Base-by-base conservation (phyloP, 2,113 vertebrate species). In the Miniopterus natalensis region DNA sequence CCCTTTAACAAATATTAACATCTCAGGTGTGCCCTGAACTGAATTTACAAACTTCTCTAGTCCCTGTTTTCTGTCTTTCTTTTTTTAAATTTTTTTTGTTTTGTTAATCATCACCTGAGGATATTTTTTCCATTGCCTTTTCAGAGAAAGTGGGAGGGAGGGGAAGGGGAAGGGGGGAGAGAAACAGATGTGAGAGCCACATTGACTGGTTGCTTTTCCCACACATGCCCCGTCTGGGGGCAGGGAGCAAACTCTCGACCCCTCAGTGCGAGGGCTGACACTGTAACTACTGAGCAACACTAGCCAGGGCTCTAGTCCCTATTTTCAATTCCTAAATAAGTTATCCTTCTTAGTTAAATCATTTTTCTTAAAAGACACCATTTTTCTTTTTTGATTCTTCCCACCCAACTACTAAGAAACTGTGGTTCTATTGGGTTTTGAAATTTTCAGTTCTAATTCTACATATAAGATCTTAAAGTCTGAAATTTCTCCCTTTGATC, bases 401-500 rank as follows among this genome's bases (percentile, higher is more conserved):
- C 49, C 31, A 90, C 23, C 20, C 51, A 63, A 6, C 31, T 12
- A 25, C 59, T n/a, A 73, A 49, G 55, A 84, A 85, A 89, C 13
- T 8, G 84, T 88, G 47, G 6, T 53, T 70, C 66, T 83, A 53
- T 71, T 13, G 12, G 42, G 55, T 8, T 57, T 85, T n/a, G 18
- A 3, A 84, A 23, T 27, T 90, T 86, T 57, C 15, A 81, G 36
- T 80, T 75, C 55, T 74, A 29, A n/a, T 85, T 95, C n/a, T 80
- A 2, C 15, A 53, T 36, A 47, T 74, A 61, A 86, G 42, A 80
- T 53, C 21, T 78, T 40, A 75, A 74, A 85, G 55, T 77, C 49
- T 93, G 51, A 93, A 86, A 86, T 79, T 59, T 86, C 84, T 18
- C 40, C 14, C 42, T 86, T 70, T 70, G 47, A 75, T 84, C 29